Evolutionary conservation across 2,113 vertebrate species (phyloP).

Genomic region (Macquaria ambigua): DNA sequence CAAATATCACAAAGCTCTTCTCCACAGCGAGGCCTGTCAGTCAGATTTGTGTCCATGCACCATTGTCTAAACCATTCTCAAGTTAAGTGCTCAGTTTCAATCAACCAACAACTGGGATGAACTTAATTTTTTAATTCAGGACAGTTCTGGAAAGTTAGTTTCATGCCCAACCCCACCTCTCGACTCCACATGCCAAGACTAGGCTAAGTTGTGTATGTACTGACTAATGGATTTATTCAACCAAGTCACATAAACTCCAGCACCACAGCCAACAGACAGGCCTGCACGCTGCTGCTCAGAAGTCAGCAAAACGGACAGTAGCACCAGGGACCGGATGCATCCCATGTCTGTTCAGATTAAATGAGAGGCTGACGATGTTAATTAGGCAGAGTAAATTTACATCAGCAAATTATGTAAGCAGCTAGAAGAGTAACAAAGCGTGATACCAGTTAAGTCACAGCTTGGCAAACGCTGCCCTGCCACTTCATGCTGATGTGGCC

Average conservation of each 20-base stretch:
- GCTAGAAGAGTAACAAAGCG: slow-evolving; percentile 83
- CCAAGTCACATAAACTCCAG: slow-evolving; percentile 49
- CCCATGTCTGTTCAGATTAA: slow-evolving; percentile 84
- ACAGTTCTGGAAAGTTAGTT: slow-evolving; percentile 72
- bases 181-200: slow-evolving; percentile 26
- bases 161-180: slow-evolving; percentile 2
- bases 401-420: slow-evolving; percentile 85
- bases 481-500: slow-evolving; percentile 86
- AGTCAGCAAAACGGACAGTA: slow-evolving; percentile 69
- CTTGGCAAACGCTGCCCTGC: slow-evolving; percentile 82
- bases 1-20: slow-evolving; percentile 66
- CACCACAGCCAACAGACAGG: slow-evolving; percentile 54
- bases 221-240: slow-evolving; percentile 65
- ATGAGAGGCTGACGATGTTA: slow-evolving; percentile 83
- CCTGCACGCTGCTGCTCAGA: slow-evolving; percentile 38
- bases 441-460: slow-evolving; percentile 87
- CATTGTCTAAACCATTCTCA: slow-evolving; percentile 36
- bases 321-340: slow-evolving; percentile 71
- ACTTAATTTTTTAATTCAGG: slow-evolving; percentile 69
- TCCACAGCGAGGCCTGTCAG: slow-evolving; percentile 64
- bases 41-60: slow-evolving; percentile 57
- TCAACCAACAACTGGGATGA: slow-evolving; percentile 51
- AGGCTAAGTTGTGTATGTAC: slow-evolving; percentile 32
- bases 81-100: slow-evolving; percentile 51
- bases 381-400: slow-evolving; percentile 87